Evolutionary conservation across 2,113 vertebrate species (phyloP), one percentile per base, ranked within the genome.

Genomic region (Chitala chitala): DNA sequence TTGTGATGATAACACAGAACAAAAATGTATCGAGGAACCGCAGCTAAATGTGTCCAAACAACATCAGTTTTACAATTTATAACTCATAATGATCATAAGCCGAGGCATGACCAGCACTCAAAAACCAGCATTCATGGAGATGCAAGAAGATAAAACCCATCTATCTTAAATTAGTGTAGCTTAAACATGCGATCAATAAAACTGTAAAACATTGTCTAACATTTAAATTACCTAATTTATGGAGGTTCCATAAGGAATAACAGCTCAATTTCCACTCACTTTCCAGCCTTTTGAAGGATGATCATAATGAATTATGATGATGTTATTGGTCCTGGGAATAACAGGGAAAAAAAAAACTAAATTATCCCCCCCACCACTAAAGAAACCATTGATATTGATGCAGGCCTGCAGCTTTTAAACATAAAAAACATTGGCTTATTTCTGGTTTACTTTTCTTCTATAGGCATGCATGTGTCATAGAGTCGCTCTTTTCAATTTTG

Each of bases 171-270:
- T 73, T 38, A 65, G n/a, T 69, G 64, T 46, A 29, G 40, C 65
- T 46, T 74, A 20, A 75, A 77, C 69, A 56, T 26, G 38, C 48
- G 69, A 72, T 72, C 69, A 72, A 71, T 76, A 72, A 64, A 72
- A 42, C 69, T 54, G 36, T 76, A 72, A 72, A 72, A 54, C 75
- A 72, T 42, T 63, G 69, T 63, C 59, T 71, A 66, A 76, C 75
- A 76, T 72, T 66, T 50, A 76, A 76, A 76, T 76, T 48, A 76
- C 69, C 75, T 71, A 48, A 76, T 76, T 65, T 65, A 55, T 33
- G 51, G 48, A 54, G 55, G 17, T 54, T 31, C 71, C 40, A 29
- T 54, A 65, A 74, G 58, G 72, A 65, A 74, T 64, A 74, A 54
- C 59, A 74, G 26, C 15, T 66, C 38, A 66, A 51, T 64, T 29